Evolutionary conservation across 2,113 vertebrate species (phyloP).

Genomic region (Clarias macrocephalus): DNA sequence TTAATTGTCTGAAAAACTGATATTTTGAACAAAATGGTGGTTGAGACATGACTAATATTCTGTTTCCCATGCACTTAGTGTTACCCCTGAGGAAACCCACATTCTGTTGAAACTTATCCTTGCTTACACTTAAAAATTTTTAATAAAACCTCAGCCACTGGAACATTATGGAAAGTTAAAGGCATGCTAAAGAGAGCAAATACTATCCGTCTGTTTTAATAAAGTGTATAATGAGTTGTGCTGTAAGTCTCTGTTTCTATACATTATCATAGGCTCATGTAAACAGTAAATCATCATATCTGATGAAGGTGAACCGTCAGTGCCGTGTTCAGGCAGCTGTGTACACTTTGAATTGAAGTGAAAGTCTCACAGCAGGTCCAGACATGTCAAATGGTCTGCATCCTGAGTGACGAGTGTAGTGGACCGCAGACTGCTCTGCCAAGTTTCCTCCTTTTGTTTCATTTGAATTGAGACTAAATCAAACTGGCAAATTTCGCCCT

Average conservation of each 20-base stretch:
- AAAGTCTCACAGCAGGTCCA: conserved; percentile 25
- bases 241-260: neutral
- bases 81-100: conserved; percentile 11
- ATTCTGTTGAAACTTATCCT: neutral
- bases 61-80: neutral
- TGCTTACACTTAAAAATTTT: neutral
- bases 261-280: neutral
- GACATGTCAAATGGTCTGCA: conserved; percentile 23
- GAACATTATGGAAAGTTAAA: neutral
- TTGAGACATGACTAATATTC: neutral
- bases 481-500: conserved; percentile 18
- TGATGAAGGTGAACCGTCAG: neutral
- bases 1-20: neutral
- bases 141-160: neutral
- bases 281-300: neutral
- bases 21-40: neutral
- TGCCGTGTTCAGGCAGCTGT: conserved; percentile 24
- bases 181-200: neutral
- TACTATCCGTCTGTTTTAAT: neutral
- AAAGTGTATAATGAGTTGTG: neutral
- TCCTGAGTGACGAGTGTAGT: conserved; percentile 19
- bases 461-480: conserved; percentile 21
- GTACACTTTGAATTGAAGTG: conserved; percentile 25
- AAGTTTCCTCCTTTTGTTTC: conserved; percentile 57
- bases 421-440: conserved; percentile 29